Percentiles rank a stretch among this genome's conserved stretches.
These are phyloP conservation scores for Masticophis lateralis DNA, from an alignment of 2,797 vertebrate genomes.

Conservation along the genomic window DNA sequence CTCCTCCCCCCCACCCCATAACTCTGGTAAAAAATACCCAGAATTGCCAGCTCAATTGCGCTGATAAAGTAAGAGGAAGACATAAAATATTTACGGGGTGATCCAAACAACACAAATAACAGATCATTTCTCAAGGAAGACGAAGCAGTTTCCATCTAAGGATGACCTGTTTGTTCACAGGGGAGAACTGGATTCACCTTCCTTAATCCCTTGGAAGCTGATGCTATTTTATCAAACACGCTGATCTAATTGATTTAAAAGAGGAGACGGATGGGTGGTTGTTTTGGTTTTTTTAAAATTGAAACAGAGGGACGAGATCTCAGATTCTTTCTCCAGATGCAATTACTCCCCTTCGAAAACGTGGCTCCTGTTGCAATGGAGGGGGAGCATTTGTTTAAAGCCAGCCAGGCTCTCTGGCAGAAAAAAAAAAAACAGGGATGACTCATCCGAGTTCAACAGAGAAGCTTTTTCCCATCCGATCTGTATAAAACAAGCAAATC, in stretches of 20 bases:
- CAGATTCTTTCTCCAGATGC: neutral
- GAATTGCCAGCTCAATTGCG: neutral
- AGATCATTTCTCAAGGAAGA: neutral
- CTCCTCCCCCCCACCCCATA: neutral
- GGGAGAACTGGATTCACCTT: neutral
- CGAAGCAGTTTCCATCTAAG: neutral
- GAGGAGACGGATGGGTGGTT: neutral
- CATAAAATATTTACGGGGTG: neutral
- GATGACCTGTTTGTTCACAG: neutral
- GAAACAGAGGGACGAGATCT: neutral
- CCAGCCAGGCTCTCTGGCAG: constrained; percentile 4
- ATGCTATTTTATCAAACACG: neutral
- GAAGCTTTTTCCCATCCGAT: neutral
- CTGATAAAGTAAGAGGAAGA: neutral
- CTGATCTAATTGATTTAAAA: neutral
- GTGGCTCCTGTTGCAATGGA: neutral
- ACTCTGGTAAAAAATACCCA: neutral
- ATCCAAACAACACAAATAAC: neutral
- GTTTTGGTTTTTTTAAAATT: neutral
- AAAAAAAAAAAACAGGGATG: neutral
- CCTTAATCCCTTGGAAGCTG: neutral
- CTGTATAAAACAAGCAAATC: constrained; percentile 1
- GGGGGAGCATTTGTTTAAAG: constrained; percentile 1
- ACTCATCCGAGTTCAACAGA: neutral
- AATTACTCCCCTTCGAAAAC: neutral